Conservation (phyloP, 2,888 invertebrate species). For the Tetropium fuscum region DNA sequence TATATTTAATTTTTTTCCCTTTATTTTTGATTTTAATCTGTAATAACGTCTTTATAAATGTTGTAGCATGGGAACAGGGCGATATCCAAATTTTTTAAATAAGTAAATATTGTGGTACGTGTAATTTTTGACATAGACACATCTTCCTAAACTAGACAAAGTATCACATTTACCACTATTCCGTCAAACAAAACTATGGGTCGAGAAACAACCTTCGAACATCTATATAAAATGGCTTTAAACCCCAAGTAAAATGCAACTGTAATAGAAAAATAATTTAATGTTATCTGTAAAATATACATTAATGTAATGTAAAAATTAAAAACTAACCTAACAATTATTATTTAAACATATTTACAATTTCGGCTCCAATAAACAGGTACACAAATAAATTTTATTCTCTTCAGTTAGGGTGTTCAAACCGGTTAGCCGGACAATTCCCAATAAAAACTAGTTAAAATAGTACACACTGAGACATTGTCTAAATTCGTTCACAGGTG, state of each 20-base stretch:
- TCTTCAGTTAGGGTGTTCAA: background rate
- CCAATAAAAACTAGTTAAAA: too few relatives aligned
- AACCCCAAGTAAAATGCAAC: conserved; percentile 32
- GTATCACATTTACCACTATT: conserved; percentile 27
- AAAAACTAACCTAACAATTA: conserved; percentile 24
- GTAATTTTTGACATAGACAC: conserved; percentile 19
- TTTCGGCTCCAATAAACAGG: conserved; percentile 9
- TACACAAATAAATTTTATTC: conserved; percentile 18
- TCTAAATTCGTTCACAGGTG: too few relatives aligned
- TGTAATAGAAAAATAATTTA: conserved; percentile 34
- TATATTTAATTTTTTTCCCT: too few relatives aligned
- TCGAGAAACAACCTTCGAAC: conserved; percentile 2
- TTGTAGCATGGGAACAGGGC: conserved; percentile 5
- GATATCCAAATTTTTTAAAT: conserved; percentile 2
- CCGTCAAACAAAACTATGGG: background rate
- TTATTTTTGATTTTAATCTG: too few relatives aligned
- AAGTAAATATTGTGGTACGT: conserved; percentile 22
- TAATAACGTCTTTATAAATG: background rate
- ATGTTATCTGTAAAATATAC: conserved; percentile 26
- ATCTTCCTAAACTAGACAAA: conserved; percentile 9
- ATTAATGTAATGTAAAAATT: conserved; percentile 31
- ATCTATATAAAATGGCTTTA: conserved; percentile 4
- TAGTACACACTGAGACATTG: too few relatives aligned
- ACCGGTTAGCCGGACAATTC: too few relatives aligned
- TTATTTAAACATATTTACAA: conserved; percentile 26